A percentile compares a stretch with the other conserved stretches of the same genome.
These are phyloP conservation scores for Nebria salina DNA, from an alignment of 2,888 invertebrate genomes.

Conservation along the genomic window DNA sequence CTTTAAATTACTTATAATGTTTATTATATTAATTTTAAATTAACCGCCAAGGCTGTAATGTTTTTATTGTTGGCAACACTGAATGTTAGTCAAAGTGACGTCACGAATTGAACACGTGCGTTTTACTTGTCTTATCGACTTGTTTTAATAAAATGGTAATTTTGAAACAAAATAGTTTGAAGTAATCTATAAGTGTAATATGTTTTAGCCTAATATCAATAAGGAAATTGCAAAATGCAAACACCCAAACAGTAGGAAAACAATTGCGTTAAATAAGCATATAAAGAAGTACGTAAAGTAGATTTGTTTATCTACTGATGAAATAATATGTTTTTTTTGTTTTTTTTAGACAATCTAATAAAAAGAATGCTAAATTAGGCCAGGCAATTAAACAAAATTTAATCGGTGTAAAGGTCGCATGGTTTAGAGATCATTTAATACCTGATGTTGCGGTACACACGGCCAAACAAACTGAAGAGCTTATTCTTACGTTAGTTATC, in stretches of 20 bases:
- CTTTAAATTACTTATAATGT: background rate
- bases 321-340: slow-evolving; percentile 26
- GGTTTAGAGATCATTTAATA: slow-evolving; percentile 78
- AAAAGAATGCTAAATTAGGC: slow-evolving; percentile 71
- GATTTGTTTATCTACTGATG: slow-evolving; percentile 5
- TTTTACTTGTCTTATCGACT: no score
- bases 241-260: slow-evolving; percentile 89
- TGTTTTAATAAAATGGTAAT: background rate
- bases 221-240: slow-evolving; percentile 70
- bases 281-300: slow-evolving; percentile 67
- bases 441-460: slow-evolving; percentile 65
- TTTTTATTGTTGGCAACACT: background rate
- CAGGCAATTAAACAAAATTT: slow-evolving; percentile 78
- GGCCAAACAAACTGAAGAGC: slow-evolving; percentile 68
- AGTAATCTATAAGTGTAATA: background rate
- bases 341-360: slow-evolving; percentile 63
- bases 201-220: slow-evolving; percentile 62
- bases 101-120: background rate
- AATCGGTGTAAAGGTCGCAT: slow-evolving; percentile 79
- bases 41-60: background rate
- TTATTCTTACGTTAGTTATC: slow-evolving; percentile 67
- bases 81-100: background rate
- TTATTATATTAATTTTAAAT: background rate
- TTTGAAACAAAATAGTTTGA: background rate
- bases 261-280: slow-evolving; percentile 76